These are phyloP conservation scores for Acanthisitta chloris DNA, from an alignment of 2,113 vertebrate genomes.

Conservation along the genomic window DNA sequence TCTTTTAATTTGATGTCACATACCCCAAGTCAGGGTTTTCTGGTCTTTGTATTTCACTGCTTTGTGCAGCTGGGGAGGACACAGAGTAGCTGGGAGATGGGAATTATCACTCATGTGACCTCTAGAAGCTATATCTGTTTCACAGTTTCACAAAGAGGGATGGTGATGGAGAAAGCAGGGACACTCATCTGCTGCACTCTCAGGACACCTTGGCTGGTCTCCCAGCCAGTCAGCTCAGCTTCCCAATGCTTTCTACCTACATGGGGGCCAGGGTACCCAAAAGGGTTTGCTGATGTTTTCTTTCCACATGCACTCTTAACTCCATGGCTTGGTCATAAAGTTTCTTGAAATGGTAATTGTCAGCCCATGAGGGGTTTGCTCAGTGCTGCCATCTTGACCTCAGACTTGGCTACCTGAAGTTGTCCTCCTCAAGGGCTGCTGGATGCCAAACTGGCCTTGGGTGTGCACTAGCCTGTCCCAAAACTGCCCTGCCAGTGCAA, in stretches of 20 bases:
- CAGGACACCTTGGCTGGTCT: background rate
- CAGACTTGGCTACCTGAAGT: background rate
- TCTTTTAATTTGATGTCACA: background rate
- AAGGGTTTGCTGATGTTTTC: background rate
- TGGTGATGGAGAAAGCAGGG: background rate
- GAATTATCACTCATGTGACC: background rate
- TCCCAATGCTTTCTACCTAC: background rate
- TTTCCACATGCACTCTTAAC: rapidly evolving
- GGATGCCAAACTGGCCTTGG: background rate
- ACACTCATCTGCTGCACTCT: background rate
- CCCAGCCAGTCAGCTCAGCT: background rate
- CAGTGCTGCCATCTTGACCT: rapidly evolving
- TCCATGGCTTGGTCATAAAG: background rate
- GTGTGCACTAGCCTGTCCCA: background rate
- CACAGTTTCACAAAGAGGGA: background rate
- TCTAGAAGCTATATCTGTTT: background rate
- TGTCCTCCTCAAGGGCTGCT: background rate
- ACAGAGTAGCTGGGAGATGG: background rate
- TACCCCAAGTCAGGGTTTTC: background rate
- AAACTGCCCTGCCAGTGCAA: background rate
- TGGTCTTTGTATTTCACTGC: background rate
- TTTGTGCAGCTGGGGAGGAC: background rate
- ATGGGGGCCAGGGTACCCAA: rapidly evolving
- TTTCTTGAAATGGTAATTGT: background rate
- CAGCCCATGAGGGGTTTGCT: background rate